Evolutionary conservation across 2,797 vertebrate species (phyloP), one percentile per base, ranked within the genome.

Genomic region (Lutjanus campechanus): DNA sequence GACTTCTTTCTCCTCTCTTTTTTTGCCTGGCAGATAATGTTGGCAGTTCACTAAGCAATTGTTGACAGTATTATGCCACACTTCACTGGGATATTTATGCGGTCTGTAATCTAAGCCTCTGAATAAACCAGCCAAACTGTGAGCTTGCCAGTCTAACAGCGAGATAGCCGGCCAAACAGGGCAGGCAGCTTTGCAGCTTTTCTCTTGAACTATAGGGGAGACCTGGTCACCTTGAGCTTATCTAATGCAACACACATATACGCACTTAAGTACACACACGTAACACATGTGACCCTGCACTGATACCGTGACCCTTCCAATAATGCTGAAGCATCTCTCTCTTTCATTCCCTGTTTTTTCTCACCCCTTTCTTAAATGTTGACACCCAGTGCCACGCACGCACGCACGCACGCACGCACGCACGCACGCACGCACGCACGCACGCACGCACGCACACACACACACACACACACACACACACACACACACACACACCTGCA

Each of bases 41-140:
- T 84, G 83, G 74, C 82, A 81, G 74, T 79, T 80, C 3, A 6
- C 67, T 73, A 58, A 85, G 76, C 72, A 79, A 82, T 88, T 90
- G 89, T 90, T 92, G 84, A 86, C 17, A 51, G 60, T 68, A 73
- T 83, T 86, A 77, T 79, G 66, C 73, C 69, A 65, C 78, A 86
- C 74, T 84, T 86, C 53, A 76, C 69, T 77, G 79, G 72, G 81
- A 77, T 91, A 83, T 90, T 87, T 79, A 82, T 88, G 79, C 77
- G 82, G 15, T 64, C 61, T 73, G 75, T 79, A 82, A 87, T 85
- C 81, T 79, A 66, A 90, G 66, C 73, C 70, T 73, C 79, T 56
- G 69, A 90, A 79, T 78, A 70, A 81, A 74, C 47, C 76, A 74
- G 82, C 70, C 75, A 83, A 61, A 82, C 53, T 49, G 70, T 53